These are phyloP conservation scores for Cheilinus undulatus DNA, from an alignment of 2,113 vertebrate species.

Conservation along the genomic window DNA sequence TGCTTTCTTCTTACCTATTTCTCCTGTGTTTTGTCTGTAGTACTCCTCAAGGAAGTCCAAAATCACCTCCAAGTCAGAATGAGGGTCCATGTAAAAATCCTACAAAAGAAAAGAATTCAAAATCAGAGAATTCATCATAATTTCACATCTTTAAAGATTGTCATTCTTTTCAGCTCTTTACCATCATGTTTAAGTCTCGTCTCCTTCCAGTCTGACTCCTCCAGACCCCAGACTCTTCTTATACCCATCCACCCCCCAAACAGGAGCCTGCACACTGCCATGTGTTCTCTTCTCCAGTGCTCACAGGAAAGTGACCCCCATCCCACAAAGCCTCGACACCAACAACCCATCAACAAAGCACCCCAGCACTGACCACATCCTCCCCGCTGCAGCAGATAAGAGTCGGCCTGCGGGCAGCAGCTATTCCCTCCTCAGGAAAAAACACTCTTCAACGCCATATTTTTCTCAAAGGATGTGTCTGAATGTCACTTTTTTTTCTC, in stretches of 20 bases:
- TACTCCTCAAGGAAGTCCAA: constrained; percentile 85
- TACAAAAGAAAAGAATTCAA: constrained; percentile 30
- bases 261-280: constrained; percentile 43
- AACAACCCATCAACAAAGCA: constrained; percentile 65
- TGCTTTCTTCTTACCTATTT: constrained; percentile 48
- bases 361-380: constrained; percentile 84
- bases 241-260: constrained; percentile 44
- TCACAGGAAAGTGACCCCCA: constrained; percentile 75
- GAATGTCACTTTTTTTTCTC: constrained; percentile 54
- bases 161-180: constrained; percentile 31
- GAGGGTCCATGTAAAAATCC: constrained; percentile 68
- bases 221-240: constrained; percentile 58
- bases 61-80: constrained; percentile 85
- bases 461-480: constrained; percentile 79
- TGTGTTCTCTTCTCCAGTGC: constrained; percentile 54
- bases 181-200: constrained; percentile 54
- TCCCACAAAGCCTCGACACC: constrained; percentile 66
- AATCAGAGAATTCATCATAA: not conserved
- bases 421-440: constrained; percentile 71
- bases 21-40: constrained; percentile 71
- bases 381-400: constrained; percentile 82
- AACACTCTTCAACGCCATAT: constrained; percentile 73
- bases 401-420: constrained; percentile 55
- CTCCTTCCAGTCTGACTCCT: constrained; percentile 45
- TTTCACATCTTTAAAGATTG: not conserved